Percentiles rank a stretch among this genome's conserved stretches.
Conservation (phyloP, 2,113 vertebrate species). For the Microtus pennsylvanicus region DNA sequence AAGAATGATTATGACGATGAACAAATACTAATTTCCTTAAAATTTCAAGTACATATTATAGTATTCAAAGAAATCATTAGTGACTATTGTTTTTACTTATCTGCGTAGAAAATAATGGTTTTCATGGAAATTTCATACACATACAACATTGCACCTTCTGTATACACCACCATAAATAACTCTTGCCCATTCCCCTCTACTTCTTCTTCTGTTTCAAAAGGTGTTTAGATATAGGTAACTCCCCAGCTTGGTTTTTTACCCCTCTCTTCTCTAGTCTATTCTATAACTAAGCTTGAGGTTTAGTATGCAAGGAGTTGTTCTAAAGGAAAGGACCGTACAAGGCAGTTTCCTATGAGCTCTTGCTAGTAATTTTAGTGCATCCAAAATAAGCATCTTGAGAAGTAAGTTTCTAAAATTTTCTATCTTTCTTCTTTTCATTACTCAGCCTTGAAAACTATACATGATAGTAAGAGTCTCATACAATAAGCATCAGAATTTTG, state of each 20-base stretch:
- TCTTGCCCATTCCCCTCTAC: background rate
- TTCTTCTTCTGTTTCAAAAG: background rate
- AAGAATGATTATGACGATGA: background rate
- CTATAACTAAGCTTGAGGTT: conserved; percentile 7
- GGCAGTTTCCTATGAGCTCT: conserved; percentile 52
- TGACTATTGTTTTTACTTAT: background rate
- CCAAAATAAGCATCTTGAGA: conserved; percentile 62
- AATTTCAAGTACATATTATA: background rate
- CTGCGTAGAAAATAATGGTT: background rate
- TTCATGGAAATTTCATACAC: background rate
- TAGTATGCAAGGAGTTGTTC: conserved; percentile 14
- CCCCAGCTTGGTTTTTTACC: background rate
- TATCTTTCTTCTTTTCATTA: conserved; percentile 59
- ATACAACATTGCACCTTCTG: background rate
- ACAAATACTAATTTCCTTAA: background rate
- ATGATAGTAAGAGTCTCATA: conserved; percentile 39
- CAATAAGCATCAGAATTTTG: conserved; percentile 42
- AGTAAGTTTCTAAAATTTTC: conserved; percentile 70
- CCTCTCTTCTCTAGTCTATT: background rate
- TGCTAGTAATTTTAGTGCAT: conserved; percentile 71
- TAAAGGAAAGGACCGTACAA: conserved; percentile 52
- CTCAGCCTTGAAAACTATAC: conserved; percentile 48
- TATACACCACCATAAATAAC: too few species aligned
- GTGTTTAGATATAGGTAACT: background rate
- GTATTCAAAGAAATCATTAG: background rate